These are phyloP conservation scores for Pristionchus arcanus DNA, from an alignment of 2,888 invertebrate genomes.

Conservation along the genomic window DNA sequence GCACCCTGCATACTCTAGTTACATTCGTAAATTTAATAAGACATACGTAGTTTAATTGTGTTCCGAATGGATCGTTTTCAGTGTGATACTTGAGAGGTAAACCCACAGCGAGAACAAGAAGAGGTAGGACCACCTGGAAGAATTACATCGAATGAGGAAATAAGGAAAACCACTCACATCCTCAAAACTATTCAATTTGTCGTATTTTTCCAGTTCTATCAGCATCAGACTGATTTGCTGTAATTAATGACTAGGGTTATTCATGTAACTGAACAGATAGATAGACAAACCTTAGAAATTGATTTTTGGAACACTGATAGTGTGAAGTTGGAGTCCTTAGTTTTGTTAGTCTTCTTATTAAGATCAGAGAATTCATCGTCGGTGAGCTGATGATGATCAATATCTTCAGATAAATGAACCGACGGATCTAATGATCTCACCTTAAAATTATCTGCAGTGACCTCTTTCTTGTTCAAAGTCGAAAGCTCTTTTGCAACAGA, in stretches of 20 bases:
- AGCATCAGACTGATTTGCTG: neutral
- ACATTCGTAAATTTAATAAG: neutral
- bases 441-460: slow-evolving; percentile 3
- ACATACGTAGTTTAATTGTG: neutral
- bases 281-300: neutral
- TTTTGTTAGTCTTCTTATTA: neutral
- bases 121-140: slow-evolving; percentile 31
- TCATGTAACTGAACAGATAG: neutral
- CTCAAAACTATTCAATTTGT: neutral
- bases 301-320: neutral
- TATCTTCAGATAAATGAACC: neutral
- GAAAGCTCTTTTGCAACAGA: neutral
- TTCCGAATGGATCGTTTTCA: slow-evolving; percentile 12
- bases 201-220: neutral
- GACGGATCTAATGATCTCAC: neutral
- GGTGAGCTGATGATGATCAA: neutral
- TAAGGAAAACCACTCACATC: neutral
- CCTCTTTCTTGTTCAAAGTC: neutral
- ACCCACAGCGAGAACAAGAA: neutral
- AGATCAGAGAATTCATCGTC: slow-evolving; percentile 1
- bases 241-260: neutral
- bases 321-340: neutral
- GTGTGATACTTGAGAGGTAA: slow-evolving; percentile 27
- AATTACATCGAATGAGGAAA: neutral
- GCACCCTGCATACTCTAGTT: neutral